A percentile compares a stretch with the other conserved stretches of the same genome.
Evolutionary conservation across 2,113 vertebrate species (phyloP).

Genomic region (Neogobius melanostomus): DNA sequence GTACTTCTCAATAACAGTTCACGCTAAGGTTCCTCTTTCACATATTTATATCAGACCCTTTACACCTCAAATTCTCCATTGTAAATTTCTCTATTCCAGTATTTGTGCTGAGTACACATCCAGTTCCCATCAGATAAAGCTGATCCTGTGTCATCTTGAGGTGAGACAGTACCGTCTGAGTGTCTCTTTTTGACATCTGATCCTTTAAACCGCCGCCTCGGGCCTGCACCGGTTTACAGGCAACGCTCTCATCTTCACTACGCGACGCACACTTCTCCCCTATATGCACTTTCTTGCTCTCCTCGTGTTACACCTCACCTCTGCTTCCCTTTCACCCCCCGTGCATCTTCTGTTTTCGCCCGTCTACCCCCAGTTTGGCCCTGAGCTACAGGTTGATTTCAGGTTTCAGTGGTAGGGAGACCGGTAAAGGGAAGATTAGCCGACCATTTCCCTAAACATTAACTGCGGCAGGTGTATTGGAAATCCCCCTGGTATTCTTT

Average conservation of each 20-base stretch:
- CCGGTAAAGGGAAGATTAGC: constrained; percentile 45
- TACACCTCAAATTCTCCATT: not conserved
- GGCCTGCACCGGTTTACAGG: constrained; percentile 53
- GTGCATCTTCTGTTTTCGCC: constrained; percentile 1
- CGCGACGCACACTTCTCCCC: constrained; percentile 30
- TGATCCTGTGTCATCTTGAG: not conserved
- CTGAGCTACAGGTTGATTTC: constrained; percentile 42
- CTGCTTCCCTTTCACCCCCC: constrained; percentile 4
- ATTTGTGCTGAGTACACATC: not conserved
- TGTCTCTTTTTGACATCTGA: constrained; percentile 50
- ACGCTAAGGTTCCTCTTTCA: no score
- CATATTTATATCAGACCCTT: no score
- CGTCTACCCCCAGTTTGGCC: constrained; percentile 26
- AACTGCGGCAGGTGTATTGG: constrained; percentile 59
- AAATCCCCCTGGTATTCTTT: constrained; percentile 47
- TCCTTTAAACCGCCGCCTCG: constrained; percentile 57
- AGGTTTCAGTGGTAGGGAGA: constrained; percentile 53
- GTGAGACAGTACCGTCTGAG: not conserved
- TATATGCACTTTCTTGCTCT: constrained; percentile 16
- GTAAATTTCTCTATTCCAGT: not conserved
- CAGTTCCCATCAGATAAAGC: not conserved
- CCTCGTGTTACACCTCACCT: constrained; percentile 30
- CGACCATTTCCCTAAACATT: constrained; percentile 53
- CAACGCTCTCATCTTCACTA: constrained; percentile 53
- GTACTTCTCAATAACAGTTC: no score